phyloP scores from a whole-genome alignment of 2,888 invertebrate species.

The Kuschelorhynchus macadamiae region DNA sequence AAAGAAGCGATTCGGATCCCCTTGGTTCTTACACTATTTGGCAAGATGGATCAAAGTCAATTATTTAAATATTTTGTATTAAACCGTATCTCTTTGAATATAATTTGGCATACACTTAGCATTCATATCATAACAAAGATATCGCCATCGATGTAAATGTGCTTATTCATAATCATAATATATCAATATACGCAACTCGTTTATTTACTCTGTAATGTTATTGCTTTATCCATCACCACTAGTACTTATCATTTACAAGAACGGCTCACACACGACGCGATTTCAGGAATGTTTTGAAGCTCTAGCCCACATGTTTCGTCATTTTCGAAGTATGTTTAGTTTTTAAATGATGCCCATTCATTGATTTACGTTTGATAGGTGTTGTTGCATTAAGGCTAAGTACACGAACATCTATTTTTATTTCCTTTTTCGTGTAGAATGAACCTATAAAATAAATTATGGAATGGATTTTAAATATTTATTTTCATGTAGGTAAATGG shows the following conservation, averaged over 20 bases:
- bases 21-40: too few relatives aligned
- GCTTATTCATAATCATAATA: not conserved
- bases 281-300: not conserved
- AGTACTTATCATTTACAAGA: not conserved
- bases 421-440: slow-evolving; percentile 16
- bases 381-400: not conserved
- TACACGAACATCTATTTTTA: slow-evolving; percentile 4
- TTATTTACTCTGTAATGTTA: not conserved
- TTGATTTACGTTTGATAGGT: not conserved
- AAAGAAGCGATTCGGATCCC: too few relatives aligned
- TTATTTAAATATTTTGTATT: too few relatives aligned
- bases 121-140: too few relatives aligned
- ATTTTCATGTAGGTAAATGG: not conserved
- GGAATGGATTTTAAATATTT: not conserved
- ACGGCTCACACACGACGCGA: not conserved
- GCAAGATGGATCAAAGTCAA: too few relatives aligned
- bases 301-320: not conserved
- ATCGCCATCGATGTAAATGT: not conserved
- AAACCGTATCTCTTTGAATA: too few relatives aligned
- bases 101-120: too few relatives aligned
- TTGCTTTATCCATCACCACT: not conserved
- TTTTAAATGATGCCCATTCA: not conserved
- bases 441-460: slow-evolving; percentile 6
- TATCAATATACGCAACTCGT: not conserved
- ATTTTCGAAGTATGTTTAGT: not conserved